Evolutionary conservation across 1,140 invertebrate species (phyloP), one percentile per base, ranked within the genome.

Genomic region (Pomacea maculata): DNA sequence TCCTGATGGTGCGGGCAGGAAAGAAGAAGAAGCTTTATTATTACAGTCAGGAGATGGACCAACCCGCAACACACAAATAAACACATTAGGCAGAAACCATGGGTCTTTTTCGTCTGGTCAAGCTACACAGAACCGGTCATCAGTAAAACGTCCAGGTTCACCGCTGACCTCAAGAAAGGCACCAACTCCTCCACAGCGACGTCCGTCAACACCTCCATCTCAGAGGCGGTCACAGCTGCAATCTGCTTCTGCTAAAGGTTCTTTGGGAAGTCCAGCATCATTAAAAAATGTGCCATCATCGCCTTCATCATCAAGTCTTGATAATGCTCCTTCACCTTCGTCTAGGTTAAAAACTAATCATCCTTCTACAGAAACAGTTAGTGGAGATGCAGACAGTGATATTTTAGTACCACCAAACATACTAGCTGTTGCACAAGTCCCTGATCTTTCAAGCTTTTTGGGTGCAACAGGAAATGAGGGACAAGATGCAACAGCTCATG

Each of bases 21-120:
- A 70, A 34, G 73, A 75, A 54, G 78, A 83, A 25, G 75, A 77
- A 29, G 61, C 52, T 9, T 55, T 77, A 76, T 63, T 67, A 29
- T 72, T 64, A 63, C 63, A 77, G 45, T 19, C 64, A 25, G 34
- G 72, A 65, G 61, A 77, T 70, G 74, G 25, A 29, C 67, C 71
- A 64, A 74, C 70, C 25, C 68, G 72, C n/a, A 80, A 78, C 70
- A 80, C 82, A 64, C 79, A 83, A 68, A 57, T 64, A 21, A 78
- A 78, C 29, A 79, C 79, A 52, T 70, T 21, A 67, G 19, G 61
- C 11, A 77, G 75, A 77, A 65, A 65, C 19, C 34, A 29, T 29
- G 68, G 12, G 3, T 29, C n/a, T 45, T 9, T 70, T 15, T 9
- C 68, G 1, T 45, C 34, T 70, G 21, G n/a, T 70, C 68, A 29